These are phyloP conservation scores for Cephus rjabovi DNA, from an alignment of 2,888 invertebrate genomes.

Conservation along the genomic window DNA sequence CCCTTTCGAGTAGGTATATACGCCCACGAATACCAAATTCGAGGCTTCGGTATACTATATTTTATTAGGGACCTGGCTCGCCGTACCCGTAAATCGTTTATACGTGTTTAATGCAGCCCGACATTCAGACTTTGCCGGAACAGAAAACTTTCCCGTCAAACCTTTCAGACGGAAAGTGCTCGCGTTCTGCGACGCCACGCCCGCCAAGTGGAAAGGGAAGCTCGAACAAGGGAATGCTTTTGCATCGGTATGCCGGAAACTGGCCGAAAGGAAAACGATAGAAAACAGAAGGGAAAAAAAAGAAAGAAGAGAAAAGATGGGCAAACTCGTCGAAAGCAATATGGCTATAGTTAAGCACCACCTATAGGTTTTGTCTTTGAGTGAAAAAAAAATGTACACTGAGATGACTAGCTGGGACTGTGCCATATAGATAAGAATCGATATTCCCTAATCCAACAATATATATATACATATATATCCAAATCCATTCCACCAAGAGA, in stretches of 20 bases:
- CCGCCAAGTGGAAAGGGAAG: slow-evolving; percentile 26
- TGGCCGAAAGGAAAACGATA: slow-evolving; percentile 37
- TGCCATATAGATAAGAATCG: not conserved
- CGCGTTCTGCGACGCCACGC: slow-evolving; percentile 33
- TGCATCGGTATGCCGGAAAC: slow-evolving; percentile 57
- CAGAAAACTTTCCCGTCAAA: slow-evolving; percentile 54
- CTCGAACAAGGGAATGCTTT: slow-evolving; percentile 64
- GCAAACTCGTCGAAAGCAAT: slow-evolving; percentile 34
- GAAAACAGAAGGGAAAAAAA: slow-evolving; percentile 5
- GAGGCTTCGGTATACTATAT: slow-evolving; percentile 6
- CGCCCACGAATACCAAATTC: not conserved
- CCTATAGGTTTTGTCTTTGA: not conserved
- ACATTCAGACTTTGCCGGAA: slow-evolving; percentile 35
- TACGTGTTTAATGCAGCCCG: slow-evolving; percentile 61
- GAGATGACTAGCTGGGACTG: not conserved
- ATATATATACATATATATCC: not conserved
- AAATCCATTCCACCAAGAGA: not conserved
- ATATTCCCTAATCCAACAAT: not conserved
- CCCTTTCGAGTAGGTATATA: not conserved
- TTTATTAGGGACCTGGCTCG: slow-evolving; percentile 27
- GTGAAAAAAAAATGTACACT: not conserved
- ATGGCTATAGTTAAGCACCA: slow-evolving; percentile 22
- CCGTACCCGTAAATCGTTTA: slow-evolving; percentile 58
- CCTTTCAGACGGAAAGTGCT: slow-evolving; percentile 51
- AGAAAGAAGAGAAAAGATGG: slow-evolving; percentile 6